Base-by-base conservation (phyloP, 2,888 invertebrate genomes). In the Priocnemis perturbator region DNA sequence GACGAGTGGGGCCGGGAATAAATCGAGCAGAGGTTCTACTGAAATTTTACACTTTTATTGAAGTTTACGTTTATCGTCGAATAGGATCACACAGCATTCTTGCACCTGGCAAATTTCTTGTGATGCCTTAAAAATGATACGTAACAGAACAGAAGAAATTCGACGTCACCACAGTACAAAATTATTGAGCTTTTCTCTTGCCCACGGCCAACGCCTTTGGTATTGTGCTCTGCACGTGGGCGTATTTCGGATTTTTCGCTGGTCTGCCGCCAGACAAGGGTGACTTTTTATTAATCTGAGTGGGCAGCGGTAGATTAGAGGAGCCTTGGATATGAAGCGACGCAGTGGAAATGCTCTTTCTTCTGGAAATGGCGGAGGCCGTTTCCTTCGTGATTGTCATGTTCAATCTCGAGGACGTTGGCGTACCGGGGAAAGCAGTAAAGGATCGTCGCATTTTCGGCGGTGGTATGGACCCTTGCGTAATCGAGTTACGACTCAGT, bases 161-260 rank as follows among this genome's bases (percentile, higher is more conserved):
- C 14, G 14, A 37, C 14, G 37, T 37, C 11, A 5, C 7, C 11
- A 11, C 1, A 37, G 1, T 11, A 37, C 1, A 1, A 11, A 37
- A 37, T 50, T 19, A 50, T 19, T 50, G 50, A 11, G 50, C 50
- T 50, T 50, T 15, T 2, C 64, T 70, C 26, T 37, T 65, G 7
- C 57, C 64, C 15, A 20, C 17, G 4, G 1, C 1, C 0, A 7
- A 11, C 17, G 52, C 0, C 67, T 83, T 85, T 15, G 79, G 77
- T 68, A 83, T 81, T 0, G 78, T 83, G 45, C 83, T 83, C 56
- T 76, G 74, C 1, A 84, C 68, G 44, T 81, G 81, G 0, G 80
- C 76, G 57, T 80, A 84, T 59, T 78, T 84, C 0, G 79, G 60
- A 65, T 74, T 81, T 70, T 69, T 78, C 20, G 66, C 9, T 7